Evolutionary conservation across 2,113 vertebrate genomes (phyloP), one percentile per base, ranked within the genome.

Genomic region (Strix aluco): DNA sequence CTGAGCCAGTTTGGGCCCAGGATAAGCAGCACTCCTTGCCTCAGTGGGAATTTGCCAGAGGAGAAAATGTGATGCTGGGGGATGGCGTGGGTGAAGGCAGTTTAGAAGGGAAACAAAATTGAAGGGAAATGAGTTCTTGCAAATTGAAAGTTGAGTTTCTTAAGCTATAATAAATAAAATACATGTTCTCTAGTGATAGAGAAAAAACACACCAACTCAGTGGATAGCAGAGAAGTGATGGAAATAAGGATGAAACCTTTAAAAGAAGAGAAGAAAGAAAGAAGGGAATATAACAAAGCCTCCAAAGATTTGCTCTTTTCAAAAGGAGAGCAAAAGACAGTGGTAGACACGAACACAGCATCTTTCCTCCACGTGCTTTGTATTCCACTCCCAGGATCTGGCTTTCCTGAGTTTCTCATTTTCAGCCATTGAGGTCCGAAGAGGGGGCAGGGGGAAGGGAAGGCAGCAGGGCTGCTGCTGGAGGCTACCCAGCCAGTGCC

Each of bases 131-230:
- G 40, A 77, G 11, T 79, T 49, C n/a, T 65, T 82, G 36, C 44
- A 65, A 90, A 77, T 80, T 73, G 74, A 25, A 90, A 72, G 49
- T 18, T 49, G 27, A 73, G 15, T 70, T 59, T 86, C 59, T 83
- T 51, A 38, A 77, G 22, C 67, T 51, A 21, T 27, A 54, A 69
- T 72, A 79, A 88, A 63, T 74, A 67, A 83, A 86, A 59, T 10
- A 20, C 0, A 0, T 9, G 58, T 71, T 69, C n/a, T 77, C 42
- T 17, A 57, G 46, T 47, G 42, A 23, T 0, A 52, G 38, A 51
- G 34, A 27, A 77, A 67, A 84, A 44, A 3, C 1, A 9, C 15
- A 47, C 4, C 7, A 18, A 32, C 0, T 0, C 15, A 40, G n/a
- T 30, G 47, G 63, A 38, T 42, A 66, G 72, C 27, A 74, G 63